Evolutionary conservation across 1,140 invertebrate genomes (phyloP).

Genomic region (Tetramorium parvispinum): DNA sequence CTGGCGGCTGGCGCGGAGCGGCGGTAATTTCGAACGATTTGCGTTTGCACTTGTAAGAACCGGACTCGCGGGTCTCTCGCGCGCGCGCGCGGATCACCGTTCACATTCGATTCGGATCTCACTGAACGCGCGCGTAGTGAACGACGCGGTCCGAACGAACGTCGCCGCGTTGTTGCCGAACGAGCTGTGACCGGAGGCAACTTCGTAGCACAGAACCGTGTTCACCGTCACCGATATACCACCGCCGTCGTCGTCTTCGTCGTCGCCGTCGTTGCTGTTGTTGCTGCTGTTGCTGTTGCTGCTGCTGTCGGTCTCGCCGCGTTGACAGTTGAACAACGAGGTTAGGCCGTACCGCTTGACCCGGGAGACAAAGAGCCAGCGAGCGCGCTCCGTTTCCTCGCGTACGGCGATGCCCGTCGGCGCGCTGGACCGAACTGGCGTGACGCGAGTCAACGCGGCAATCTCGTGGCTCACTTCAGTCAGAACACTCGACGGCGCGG

Average conservation of each 20-base stretch:
- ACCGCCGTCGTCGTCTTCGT: not conserved
- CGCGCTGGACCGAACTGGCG: not conserved
- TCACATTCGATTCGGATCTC: constrained; percentile 18
- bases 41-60: constrained; percentile 30
- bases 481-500: constrained; percentile 30
- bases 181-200: not conserved
- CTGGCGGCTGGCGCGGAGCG: not conserved
- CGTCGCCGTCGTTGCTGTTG: not conserved
- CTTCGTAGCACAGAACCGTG: constrained; percentile 33
- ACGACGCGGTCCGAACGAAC: not conserved
- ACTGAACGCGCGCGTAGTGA: constrained; percentile 22
- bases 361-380: constrained; percentile 32
- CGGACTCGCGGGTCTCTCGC: not conserved
- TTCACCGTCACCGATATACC: constrained; percentile 47
- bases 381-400: not conserved
- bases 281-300: not conserved
- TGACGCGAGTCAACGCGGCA: not conserved
- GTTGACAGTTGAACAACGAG: constrained; percentile 50
- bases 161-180: not conserved
- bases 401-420: not conserved
- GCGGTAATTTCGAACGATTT: not conserved
- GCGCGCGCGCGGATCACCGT: constrained; percentile 14
- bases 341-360: constrained; percentile 55
- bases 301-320: constrained; percentile 7
- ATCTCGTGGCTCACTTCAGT: constrained; percentile 30